Conservation (phyloP, 2,888 invertebrate species). For the Drosophila meridionalis region DNA sequence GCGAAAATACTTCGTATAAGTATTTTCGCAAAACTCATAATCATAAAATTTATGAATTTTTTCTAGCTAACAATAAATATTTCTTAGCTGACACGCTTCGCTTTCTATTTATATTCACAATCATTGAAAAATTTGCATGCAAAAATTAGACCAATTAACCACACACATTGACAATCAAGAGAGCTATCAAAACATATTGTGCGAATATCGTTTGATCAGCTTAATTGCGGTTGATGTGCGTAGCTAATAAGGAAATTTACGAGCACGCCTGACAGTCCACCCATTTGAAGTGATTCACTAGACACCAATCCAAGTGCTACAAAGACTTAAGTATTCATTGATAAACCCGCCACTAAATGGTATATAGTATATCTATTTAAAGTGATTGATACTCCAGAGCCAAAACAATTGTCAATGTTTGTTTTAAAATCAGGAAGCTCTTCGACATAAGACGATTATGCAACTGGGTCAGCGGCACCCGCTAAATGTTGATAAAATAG, state of each 20-base stretch:
- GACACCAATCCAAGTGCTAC: slow-evolving; percentile 3
- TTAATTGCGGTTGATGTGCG: slow-evolving; percentile 38
- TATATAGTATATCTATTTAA: background rate
- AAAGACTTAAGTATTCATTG: slow-evolving; percentile 33
- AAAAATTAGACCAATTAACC: slow-evolving; percentile 31
- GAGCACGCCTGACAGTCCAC: slow-evolving; percentile 21
- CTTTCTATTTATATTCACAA: slow-evolving; percentile 12
- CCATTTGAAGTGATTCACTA: slow-evolving; percentile 25
- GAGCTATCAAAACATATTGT: slow-evolving; percentile 25
- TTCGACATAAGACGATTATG: slow-evolving; percentile 39
- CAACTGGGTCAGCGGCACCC: slow-evolving; percentile 29
- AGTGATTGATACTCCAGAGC: slow-evolving; percentile 30
- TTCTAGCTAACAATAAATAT: background rate
- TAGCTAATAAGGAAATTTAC: slow-evolving; percentile 50
- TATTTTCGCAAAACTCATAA: too few relatives aligned
- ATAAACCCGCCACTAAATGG: slow-evolving; percentile 26
- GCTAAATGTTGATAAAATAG: slow-evolving; percentile 31
- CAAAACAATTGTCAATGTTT: slow-evolving; percentile 64
- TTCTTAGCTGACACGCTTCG: background rate
- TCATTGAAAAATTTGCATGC: slow-evolving; percentile 14
- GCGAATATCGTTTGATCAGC: slow-evolving; percentile 44
- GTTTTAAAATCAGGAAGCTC: slow-evolving; percentile 57
- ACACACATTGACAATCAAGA: slow-evolving; percentile 36
- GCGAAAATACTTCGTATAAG: too few relatives aligned
- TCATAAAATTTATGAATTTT: too few relatives aligned